Base-by-base conservation (phyloP, 2,113 vertebrate genomes). In the Podocnemis expansa region DNA sequence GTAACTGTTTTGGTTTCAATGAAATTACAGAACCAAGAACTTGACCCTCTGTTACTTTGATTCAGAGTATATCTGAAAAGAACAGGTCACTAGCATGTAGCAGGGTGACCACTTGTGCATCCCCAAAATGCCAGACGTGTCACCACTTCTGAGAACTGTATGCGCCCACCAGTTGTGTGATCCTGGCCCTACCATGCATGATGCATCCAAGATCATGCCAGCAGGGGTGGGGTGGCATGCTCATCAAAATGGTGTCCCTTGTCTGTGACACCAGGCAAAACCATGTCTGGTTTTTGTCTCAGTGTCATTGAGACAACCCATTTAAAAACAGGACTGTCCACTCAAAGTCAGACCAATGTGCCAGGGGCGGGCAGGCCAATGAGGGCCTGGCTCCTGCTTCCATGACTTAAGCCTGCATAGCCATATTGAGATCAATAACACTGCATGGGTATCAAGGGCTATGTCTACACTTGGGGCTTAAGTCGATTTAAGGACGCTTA, bases 11-110 rank as follows among this genome's bases (percentile, higher is more conserved):
- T 56, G 51, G 75, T 88, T 88, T 92, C 27, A 2, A 29, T 58
- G 56, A 25, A 10, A 2, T 85, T n/a, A 27, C 13, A 78, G 70
- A 88, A 22, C 21, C 49, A 41, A 0, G 0, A 80, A 2, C 13
- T 6, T 8, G 4, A 1, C 54, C 21, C 73, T 24, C 2, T 1
- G 3, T 49, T 87, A 12, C 51, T 87, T 78, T 0, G 29, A 22
- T 58, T 91, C 82, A 41, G 34, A 51, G 6, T 45, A 82, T 79
- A 85, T 85, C 83, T 70, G 60, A 80, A 25, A 76, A 79, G 43
- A 79, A 38, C 82, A 87, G 38, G 21, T 70, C 63, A 70, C 63
- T 70, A 22, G 17, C 19, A 38, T 38, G 9, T 70, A 10, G 34
- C n/a, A 38, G 19, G n/a, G n/a, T n/a, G 19, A 13, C n/a, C 63